Base-by-base conservation (phyloP, 2,888 invertebrate genomes). In the Rhodophaea formosa region DNA sequence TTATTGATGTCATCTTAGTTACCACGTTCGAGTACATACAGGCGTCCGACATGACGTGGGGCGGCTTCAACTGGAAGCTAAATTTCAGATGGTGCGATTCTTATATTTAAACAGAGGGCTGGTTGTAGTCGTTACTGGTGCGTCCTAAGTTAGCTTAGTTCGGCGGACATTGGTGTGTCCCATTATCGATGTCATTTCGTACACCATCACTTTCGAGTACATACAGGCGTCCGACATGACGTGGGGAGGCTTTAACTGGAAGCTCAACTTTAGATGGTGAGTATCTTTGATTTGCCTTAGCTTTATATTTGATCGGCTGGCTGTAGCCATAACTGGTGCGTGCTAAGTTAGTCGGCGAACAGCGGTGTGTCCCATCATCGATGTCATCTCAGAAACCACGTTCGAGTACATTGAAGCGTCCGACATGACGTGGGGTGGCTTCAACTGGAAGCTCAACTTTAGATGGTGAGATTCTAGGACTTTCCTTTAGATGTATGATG, bases 161-260 rank as follows among this genome's bases (percentile, higher is more conserved):
- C 93, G 97, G 68, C 96, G 95, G 66, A 96, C 97, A 0, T 98
- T 99, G 49, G 99, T 98, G 5, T 98, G 99, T 84, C 99, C 99
- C 8, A 98, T 99, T 69, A 99, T 99, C 72, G 99, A 99, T 86
- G 98, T 99, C 59, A 99, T 99, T 76, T 98, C 98, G 51, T 99
- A 99, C 84, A 99, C 99, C 74, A 35, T 35, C 12, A 98, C 98
- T 5, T 99, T 99, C 88, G 99, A 99, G 88, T 99, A 99, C 91
- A 97, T 99, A 64, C 97, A 98, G 54, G 99, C 99, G 0, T 98
- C 98, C 1, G 99, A 99, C 83, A 98, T 98, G 95, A 99, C 99
- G 0, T 99, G 99, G 99, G 99, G 99, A 63, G 99, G 99, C 23
- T 99, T 99, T 91, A 99, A 99, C 91, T 99, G 99, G 99, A 99